Evolutionary conservation across 2,113 vertebrate species (phyloP).

Genomic region (Pelusios castaneus): DNA sequence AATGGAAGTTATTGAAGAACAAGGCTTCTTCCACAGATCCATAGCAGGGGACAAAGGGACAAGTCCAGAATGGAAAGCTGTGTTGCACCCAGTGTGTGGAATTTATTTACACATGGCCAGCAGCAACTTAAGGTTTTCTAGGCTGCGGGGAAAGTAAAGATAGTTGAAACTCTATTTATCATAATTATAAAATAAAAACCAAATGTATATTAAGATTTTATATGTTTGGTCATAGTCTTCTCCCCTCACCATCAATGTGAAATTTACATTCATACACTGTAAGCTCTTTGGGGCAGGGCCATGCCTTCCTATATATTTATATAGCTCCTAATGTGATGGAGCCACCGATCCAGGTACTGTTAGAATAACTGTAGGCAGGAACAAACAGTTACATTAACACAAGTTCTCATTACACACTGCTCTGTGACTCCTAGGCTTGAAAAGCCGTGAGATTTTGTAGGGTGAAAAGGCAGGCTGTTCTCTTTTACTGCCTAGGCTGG

Average conservation of each 20-base stretch:
- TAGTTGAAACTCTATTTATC: not conserved
- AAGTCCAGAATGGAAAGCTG: rapidly evolving
- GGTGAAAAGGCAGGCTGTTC: too few species aligned
- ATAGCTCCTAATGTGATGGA: too few species aligned
- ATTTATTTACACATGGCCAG: not conserved
- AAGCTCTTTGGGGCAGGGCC: not conserved
- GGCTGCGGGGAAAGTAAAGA: not conserved
- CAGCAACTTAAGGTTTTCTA: not conserved
- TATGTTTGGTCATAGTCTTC: not conserved
- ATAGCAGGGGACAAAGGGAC: not conserved
- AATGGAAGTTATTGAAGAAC: not conserved
- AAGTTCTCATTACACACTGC: rapidly evolving
- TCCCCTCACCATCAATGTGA: not conserved
- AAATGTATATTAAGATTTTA: not conserved
- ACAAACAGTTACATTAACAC: too few species aligned
- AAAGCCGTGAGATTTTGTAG: not conserved
- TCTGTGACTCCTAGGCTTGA: not conserved
- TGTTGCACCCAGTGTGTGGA: not conserved
- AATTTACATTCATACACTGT: not conserved
- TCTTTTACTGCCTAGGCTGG: not conserved
- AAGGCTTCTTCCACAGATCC: not conserved
- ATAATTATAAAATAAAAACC: not conserved
- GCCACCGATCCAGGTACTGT: not conserved
- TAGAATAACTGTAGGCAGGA: not conserved
- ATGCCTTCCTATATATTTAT: not conserved